phyloP scores from a whole-genome alignment of 2,888 invertebrate genomes.

The Agrotis clavis region DNA sequence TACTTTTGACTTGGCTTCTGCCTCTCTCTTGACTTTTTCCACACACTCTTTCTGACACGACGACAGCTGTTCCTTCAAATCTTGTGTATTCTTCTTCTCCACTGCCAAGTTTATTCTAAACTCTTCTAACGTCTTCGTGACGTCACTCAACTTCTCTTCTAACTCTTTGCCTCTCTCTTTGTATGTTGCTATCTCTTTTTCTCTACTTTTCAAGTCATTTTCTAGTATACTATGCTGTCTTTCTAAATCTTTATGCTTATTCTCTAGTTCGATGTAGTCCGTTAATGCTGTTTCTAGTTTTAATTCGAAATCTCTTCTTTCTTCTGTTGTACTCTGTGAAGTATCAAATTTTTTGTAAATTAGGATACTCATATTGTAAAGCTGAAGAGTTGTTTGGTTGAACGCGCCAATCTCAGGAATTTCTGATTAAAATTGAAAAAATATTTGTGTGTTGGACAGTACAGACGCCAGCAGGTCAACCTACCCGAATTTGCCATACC shows the following conservation, averaged over 20 bases:
- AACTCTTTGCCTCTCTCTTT: slow-evolving; percentile 82
- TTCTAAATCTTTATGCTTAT: slow-evolving; percentile 79
- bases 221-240: slow-evolving; percentile 71
- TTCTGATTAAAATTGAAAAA: too few species aligned
- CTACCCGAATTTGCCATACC: too few species aligned
- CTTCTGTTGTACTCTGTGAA: slow-evolving; percentile 83
- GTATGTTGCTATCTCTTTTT: slow-evolving; percentile 86
- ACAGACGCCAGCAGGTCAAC: too few species aligned
- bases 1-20: slow-evolving; percentile 85
- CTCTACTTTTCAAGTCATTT: slow-evolving; percentile 78
- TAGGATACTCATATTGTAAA: not conserved
- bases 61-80: slow-evolving; percentile 76
- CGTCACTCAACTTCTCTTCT: slow-evolving; percentile 74
- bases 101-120: slow-evolving; percentile 79
- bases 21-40: slow-evolving; percentile 80
- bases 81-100: slow-evolving; percentile 81
- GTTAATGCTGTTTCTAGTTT: slow-evolving; percentile 89
- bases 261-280: slow-evolving; percentile 89
- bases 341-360: not conserved
- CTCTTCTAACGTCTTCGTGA: slow-evolving; percentile 77
- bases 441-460: too few species aligned
- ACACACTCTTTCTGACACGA: slow-evolving; percentile 80
- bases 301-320: slow-evolving; percentile 89
- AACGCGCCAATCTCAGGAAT: too few species aligned
- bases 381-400: too few species aligned